Percentiles rank a stretch among this genome's conserved stretches.
phyloP scores from a whole-genome alignment of 1,140 invertebrate species.

The Aporrectodea caliginosa region DNA sequence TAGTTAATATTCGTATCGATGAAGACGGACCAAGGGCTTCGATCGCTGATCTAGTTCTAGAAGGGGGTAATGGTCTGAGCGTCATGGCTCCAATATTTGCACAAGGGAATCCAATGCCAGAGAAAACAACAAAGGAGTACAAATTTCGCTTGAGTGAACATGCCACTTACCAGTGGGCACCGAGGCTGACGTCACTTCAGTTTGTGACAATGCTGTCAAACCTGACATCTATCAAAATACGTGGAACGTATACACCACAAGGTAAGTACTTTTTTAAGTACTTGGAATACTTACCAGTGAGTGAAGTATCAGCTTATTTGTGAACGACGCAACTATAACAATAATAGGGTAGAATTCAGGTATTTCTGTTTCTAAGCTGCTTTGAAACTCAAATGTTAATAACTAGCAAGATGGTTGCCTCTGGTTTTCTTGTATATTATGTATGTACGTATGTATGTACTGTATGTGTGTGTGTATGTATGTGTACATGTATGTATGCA shows the following conservation, averaged over 20 bases:
- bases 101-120: conserved; percentile 79
- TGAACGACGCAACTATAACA: no score
- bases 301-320: no score
- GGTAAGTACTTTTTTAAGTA: no score
- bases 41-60: conserved; percentile 81
- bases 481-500: no score
- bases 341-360: no score
- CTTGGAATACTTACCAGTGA: no score
- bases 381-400: no score
- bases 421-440: no score
- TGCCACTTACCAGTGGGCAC: conserved; percentile 85
- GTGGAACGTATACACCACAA: conserved; percentile 79
- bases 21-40: conserved; percentile 63
- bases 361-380: no score
- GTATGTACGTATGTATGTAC: no score
- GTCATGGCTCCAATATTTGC: conserved; percentile 86
- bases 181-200: conserved; percentile 71
- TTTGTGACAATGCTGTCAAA: conserved; percentile 90
- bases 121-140: conserved; percentile 61
- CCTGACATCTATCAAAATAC: conserved; percentile 87
- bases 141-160: conserved; percentile 76
- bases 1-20: conserved; percentile 78
- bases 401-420: no score
- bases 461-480: no score
- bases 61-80: conserved; percentile 68